Evolutionary conservation across 1,140 invertebrate genomes (phyloP), one percentile per base, ranked within the genome.

Genomic region (Caerostris extrusa): DNA sequence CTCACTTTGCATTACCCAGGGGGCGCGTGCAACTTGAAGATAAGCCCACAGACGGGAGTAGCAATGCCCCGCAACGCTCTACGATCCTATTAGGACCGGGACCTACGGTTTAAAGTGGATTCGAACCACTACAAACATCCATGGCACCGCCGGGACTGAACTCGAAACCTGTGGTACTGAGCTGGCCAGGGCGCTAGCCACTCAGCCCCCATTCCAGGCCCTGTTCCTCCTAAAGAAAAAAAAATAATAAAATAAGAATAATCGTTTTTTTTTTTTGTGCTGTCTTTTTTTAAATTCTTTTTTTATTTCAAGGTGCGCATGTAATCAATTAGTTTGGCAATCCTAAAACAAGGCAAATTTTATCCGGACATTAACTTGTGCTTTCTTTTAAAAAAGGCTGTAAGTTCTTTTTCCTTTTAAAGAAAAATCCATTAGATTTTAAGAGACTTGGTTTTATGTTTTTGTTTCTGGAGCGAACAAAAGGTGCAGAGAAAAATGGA

Each of bases 261-360:
- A 71, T 71, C 19, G 3, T 7, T 10, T 34, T 71, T 10, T 34
- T 71, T 71, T 10, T 71, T 64, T 12, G 12, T 64, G 12, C 17
- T 64, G 7, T 8, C 10, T 64, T 12, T 64, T 12, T 64, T 64
- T 17, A 14, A 64, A 64, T 64, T 8, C 5, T 64, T 64, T 64
- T 12, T 19, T n/a, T n/a, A n/a, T 71, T 71, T 71, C 69, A 12
- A 12, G 34, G 34, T 53, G 34, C 34, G 71, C 12, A 8, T 14
- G 71, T 53, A 34, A 77, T 77, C 71, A 77, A 77, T 77, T 77
- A 77, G 71, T 14, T 50, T 34, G 34, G 34, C 71, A 77, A 77
- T 77, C 71, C 34, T 77, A 77, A 77, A 77, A 77, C 71, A 77
- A 77, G 71, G 34, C 34, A 77, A 3, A 34, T 77, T 77, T 77